Evolutionary conservation across 2,797 vertebrate species (phyloP), one percentile per base, ranked within the genome.

Genomic region (Galaxias olidus): DNA sequence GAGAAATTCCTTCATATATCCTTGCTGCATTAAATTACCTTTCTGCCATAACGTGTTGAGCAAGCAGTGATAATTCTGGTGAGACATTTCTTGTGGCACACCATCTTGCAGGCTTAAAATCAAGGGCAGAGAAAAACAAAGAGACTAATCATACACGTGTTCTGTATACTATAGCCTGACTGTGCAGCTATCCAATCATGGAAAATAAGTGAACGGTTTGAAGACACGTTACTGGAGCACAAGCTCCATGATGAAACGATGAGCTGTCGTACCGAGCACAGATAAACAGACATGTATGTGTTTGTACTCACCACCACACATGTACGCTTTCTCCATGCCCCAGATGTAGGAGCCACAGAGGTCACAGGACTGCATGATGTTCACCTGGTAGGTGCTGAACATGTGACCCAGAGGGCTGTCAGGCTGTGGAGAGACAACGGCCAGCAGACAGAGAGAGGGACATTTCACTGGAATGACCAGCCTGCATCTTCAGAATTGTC

Each of bases 261-360:
- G 30, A 30, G 3, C 30, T 30, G 30, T 30, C 6, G 30, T 30
- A 30, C 30, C 30, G 30, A 30, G 30, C 30, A 30, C 30, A 6
- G 30, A 30, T 6, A 30, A 30, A 30, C 30, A 30, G 30, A 30
- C n/a, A n/a, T n/a, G n/a, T n/a, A n/a, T n/a, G n/a, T n/a, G n/a
- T n/a, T n/a, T 65, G 44, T 68, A 86, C 97, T 91, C 77, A 99
- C 97, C 92, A 0, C 93, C 94, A 87, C 97, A 99, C 79, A 98
- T 95, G 82, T 92, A 94, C 46, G 96, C 95, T 77, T 96, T 98
- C 75, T 99, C 97, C 97, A 98, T 99, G 43, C 92, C 94, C 96
- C 96, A 98, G 84, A 99, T 96, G 85, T 91, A 96, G 54, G 96
- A 98, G 1, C 87, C 91, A 73, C 97, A 99, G 79, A 95, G 87